phyloP scores from a whole-genome alignment of 1,140 invertebrate genomes.

The Hylaeus anthracinus region DNA sequence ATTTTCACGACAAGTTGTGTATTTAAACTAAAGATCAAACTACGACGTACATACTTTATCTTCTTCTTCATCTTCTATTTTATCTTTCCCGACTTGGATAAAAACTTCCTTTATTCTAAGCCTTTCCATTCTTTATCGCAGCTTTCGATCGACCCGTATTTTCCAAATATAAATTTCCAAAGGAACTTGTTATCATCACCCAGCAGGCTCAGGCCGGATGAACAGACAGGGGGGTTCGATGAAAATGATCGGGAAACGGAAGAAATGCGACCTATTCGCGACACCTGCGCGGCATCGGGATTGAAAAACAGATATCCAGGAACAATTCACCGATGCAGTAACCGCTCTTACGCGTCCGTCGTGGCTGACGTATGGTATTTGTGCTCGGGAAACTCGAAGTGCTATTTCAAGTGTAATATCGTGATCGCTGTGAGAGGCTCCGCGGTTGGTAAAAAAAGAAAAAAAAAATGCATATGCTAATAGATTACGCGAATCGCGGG shows the following conservation, averaged over 20 bases:
- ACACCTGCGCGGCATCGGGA: neutral
- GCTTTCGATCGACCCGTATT: too few species aligned
- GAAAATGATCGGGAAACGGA: neutral
- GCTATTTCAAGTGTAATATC: neutral
- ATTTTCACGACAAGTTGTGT: too few species aligned
- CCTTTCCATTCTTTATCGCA: too few species aligned
- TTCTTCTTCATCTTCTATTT: too few species aligned
- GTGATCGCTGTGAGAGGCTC: slow-evolving; percentile 9
- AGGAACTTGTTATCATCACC: too few species aligned
- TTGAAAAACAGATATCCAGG: neutral
- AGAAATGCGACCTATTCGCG: neutral
- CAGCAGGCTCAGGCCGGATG: neutral
- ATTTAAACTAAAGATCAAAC: too few species aligned
- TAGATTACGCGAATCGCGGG: slow-evolving; percentile 16
- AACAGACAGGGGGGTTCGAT: neutral
- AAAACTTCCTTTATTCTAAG: too few species aligned
- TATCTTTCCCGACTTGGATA: too few species aligned
- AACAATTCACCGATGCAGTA: neutral
- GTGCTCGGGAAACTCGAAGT: neutral
- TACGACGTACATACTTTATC: too few species aligned
- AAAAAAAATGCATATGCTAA: slow-evolving; percentile 50
- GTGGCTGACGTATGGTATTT: slow-evolving; percentile 4
- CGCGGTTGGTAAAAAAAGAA: neutral
- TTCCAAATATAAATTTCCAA: too few species aligned
- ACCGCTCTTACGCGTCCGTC: neutral